phyloP scores from a whole-genome alignment of 2,888 invertebrate genomes.

The Pachydiplax longipennis region DNA sequence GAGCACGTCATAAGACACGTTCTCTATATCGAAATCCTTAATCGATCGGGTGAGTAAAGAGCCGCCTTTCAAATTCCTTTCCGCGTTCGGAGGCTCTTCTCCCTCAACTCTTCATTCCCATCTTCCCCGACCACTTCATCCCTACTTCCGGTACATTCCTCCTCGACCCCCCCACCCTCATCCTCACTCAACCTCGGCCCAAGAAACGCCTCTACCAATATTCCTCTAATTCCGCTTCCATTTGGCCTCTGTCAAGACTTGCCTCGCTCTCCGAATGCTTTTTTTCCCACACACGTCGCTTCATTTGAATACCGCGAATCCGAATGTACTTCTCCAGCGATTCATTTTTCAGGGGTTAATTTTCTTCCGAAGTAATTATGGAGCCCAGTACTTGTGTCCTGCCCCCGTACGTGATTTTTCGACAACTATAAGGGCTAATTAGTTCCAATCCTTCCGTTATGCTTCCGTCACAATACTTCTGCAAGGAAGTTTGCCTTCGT shows the following conservation, averaged over 20 bases:
- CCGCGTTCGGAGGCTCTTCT: background rate
- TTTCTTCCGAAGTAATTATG: no score
- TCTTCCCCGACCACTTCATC: background rate
- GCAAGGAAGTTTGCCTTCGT: no score
- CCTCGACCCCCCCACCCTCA: background rate
- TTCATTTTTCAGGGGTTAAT: no score
- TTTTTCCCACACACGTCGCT: no score
- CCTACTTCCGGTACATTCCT: background rate
- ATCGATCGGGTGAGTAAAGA: background rate
- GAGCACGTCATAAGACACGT: background rate
- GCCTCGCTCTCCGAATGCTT: background rate
- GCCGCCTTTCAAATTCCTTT: background rate
- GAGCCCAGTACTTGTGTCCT: no score
- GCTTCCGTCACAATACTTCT: no score
- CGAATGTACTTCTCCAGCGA: no score
- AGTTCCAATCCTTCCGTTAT: no score
- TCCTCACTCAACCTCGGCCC: background rate
- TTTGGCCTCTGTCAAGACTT: background rate
- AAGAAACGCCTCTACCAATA: background rate
- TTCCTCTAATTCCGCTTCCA: background rate
- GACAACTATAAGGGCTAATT: no score
- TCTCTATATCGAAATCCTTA: background rate
- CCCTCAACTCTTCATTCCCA: background rate
- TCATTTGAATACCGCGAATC: no score
- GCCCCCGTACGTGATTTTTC: no score